phyloP scores from a whole-genome alignment of 2,888 invertebrate species.

The Trissonchulus sp. region DNA sequence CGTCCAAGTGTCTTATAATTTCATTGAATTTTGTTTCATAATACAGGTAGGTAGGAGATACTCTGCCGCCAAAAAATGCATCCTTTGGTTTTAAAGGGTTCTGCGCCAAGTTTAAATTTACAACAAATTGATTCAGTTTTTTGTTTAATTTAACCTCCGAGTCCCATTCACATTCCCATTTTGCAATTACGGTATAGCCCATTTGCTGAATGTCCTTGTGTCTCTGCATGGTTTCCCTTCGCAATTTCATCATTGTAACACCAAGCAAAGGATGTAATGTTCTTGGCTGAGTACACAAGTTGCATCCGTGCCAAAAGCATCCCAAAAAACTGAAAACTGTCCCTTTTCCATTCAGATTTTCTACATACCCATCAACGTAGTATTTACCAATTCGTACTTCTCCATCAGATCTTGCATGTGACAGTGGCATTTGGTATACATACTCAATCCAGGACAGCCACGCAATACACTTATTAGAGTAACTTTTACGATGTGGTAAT shows the following conservation, averaged over 20 bases:
- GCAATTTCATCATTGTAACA: not conserved
- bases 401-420: not conserved
- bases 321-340: not conserved
- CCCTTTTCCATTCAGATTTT: not conserved
- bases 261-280: not conserved
- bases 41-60: not conserved
- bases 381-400: too few species aligned
- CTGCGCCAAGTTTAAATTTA: too few species aligned
- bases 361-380: too few species aligned
- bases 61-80: conserved; percentile 7
- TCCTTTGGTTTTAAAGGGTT: too few species aligned
- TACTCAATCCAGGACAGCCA: not conserved
- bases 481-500: not conserved
- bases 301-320: conserved; percentile 1
- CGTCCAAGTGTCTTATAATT: not conserved
- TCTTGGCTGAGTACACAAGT: not conserved
- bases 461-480: not conserved
- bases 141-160: not conserved
- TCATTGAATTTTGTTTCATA: conserved; percentile 8
- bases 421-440: not conserved
- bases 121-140: too few species aligned
- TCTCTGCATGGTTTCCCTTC: not conserved
- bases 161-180: conserved; percentile 7
- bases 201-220: not conserved
- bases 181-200: not conserved